These are phyloP conservation scores for Coreoperca whiteheadi DNA, from an alignment of 2,113 vertebrate species.

Conservation along the genomic window DNA sequence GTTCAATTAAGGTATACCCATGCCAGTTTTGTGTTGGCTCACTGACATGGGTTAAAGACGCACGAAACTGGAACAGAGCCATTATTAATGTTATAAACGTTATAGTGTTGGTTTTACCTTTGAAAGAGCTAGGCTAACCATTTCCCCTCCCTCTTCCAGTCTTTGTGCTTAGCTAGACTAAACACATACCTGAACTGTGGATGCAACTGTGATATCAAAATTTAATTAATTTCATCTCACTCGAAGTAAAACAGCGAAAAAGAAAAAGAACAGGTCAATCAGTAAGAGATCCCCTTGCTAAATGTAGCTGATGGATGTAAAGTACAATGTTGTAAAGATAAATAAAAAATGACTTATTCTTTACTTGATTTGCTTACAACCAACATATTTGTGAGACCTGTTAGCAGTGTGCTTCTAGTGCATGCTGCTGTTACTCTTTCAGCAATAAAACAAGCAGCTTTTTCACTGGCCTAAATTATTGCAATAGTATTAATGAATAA, in stretches of 20 bases:
- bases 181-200: background rate
- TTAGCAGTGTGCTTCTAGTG: background rate
- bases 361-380: background rate
- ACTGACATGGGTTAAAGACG: constrained; percentile 1
- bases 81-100: constrained; percentile 28
- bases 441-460: background rate
- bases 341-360: background rate
- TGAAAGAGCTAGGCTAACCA: background rate
- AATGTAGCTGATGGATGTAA: background rate
- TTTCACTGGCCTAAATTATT: background rate
- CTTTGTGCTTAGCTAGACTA: constrained; percentile 35
- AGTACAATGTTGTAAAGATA: background rate
- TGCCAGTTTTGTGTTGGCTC: constrained; percentile 3
- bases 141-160: constrained; percentile 32
- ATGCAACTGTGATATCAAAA: background rate
- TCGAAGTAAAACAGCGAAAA: background rate
- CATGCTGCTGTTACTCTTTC: background rate
- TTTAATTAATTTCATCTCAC: background rate
- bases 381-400: background rate
- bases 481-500: background rate
- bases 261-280: background rate
- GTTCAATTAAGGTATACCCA: background rate
- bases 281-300: background rate
- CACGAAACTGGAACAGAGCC: constrained; percentile 8
- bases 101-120: constrained; percentile 9